Base-by-base conservation (phyloP, 1,140 invertebrate genomes). In the Tetramorium parvispinum region DNA sequence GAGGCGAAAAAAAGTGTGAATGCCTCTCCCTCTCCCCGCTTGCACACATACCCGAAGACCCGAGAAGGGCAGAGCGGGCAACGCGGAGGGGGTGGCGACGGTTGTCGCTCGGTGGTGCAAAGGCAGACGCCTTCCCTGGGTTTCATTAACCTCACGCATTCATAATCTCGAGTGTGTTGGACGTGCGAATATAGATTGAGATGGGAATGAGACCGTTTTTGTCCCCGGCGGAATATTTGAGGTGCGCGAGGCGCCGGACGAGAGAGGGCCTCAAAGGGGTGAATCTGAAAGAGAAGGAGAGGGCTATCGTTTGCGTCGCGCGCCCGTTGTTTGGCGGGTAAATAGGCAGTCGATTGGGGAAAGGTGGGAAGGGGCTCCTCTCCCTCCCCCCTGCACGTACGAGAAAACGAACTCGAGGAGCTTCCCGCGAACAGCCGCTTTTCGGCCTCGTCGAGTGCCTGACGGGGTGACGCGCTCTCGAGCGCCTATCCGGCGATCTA, bases 71-170 rank as follows among this genome's bases (percentile, higher is more conserved):
- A 27, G 51, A 5, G 16, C 32, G 37, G 18, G 77, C n/a, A 40
- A 37, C n/a, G 57, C 37, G 59, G 77, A 77, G 70, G 70, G 24
- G 24, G 46, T 71, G 87, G 49, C 43, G 86, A 76, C 59, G 85
- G 78, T 32, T 63, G 21, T 18, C 32, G 68, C 79, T 85, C 83
- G 91, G 65, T 91, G 91, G 93, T 94, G 93, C 91, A 93, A 94
- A 94, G 91, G 92, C 93, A 92, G 93, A 92, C 93, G 93, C 93
- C 93, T 93, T 92, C 85, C 82, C 90, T 79, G 91, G 49, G 93
- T 94, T 94, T 95, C 94, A 95, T 95, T 95, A 94, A 94, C 92
- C 92, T 94, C 93, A 94, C 94, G 94, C 94, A 94, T 94, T 95
- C 94, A 95, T 93, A 93, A 94, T 94, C 92, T 91, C 91, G 90